Conservation (phyloP, 2,113 vertebrate genomes). For the Saguinus imperator region DNA sequence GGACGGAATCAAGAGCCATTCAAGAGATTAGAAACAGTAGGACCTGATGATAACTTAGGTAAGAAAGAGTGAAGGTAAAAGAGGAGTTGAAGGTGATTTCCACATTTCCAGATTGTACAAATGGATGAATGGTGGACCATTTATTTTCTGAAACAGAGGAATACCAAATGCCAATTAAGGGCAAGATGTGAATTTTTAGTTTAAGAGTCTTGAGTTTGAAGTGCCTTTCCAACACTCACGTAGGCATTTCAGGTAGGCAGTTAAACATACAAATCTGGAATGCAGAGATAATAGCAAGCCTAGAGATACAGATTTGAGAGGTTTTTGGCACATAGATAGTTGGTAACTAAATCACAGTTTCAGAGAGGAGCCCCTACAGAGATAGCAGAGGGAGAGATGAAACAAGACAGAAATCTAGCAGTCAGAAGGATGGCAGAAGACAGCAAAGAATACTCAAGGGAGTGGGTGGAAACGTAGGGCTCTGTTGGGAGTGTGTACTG, state of each 20-base stretch:
- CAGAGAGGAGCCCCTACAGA: background rate
- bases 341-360: background rate
- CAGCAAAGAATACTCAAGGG: background rate
- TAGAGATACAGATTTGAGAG: background rate
- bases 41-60: background rate
- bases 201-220: background rate
- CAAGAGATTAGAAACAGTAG: background rate
- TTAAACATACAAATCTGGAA: background rate
- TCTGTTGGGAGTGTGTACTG: background rate
- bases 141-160: background rate
- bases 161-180: background rate
- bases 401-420: background rate
- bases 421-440: background rate
- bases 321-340: background rate
- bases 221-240: background rate
- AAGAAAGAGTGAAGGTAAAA: background rate
- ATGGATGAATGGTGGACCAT: no score
- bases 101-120: background rate
- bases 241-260: background rate
- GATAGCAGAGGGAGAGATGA: background rate
- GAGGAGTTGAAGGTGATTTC: background rate
- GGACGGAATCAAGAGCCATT: background rate
- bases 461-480: background rate
- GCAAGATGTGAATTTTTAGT: background rate
- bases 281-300: background rate